Conservation (phyloP, 2,888 invertebrate genomes). For the Prosopocoilus inquinatus region DNA sequence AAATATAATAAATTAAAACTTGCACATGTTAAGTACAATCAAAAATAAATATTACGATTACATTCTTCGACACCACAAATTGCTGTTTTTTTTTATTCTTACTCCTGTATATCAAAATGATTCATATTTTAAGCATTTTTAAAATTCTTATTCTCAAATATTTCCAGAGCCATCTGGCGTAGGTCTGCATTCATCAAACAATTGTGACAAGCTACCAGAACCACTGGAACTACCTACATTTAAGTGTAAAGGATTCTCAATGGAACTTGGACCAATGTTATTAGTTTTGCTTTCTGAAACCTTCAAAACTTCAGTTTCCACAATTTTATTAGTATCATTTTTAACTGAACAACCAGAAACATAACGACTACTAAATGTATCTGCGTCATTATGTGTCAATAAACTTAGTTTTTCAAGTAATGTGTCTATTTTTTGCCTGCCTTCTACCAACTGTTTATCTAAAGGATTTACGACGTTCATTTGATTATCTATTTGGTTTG, state of each 20-base stretch:
- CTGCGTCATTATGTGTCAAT: slow-evolving; percentile 28
- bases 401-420: slow-evolving; percentile 45
- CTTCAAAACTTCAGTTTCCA: too few species aligned
- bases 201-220: slow-evolving; percentile 21
- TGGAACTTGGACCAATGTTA: too few species aligned
- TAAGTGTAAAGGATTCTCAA: too few species aligned
- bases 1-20: too few species aligned
- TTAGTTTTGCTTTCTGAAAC: too few species aligned
- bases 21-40: too few species aligned
- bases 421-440: slow-evolving; percentile 45
- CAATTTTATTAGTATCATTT: slow-evolving; percentile 5
- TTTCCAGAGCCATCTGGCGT: slow-evolving; percentile 36
- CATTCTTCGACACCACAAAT: too few species aligned
- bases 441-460: slow-evolving; percentile 35
- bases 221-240: slow-evolving; percentile 6
- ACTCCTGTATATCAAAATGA: too few species aligned
- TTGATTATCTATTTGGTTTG: too few species aligned
- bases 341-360: slow-evolving; percentile 46
- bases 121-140: too few species aligned
- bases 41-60: too few species aligned
- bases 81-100: too few species aligned
- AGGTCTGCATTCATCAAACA: slow-evolving; percentile 22
- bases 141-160: slow-evolving; percentile 10
- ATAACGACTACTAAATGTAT: slow-evolving; percentile 37
- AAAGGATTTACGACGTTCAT: slow-evolving; percentile 4